Evolutionary conservation across 2,113 vertebrate genomes (phyloP), one percentile per base, ranked within the genome.

Genomic region (Antidorcas marsupialis): DNA sequence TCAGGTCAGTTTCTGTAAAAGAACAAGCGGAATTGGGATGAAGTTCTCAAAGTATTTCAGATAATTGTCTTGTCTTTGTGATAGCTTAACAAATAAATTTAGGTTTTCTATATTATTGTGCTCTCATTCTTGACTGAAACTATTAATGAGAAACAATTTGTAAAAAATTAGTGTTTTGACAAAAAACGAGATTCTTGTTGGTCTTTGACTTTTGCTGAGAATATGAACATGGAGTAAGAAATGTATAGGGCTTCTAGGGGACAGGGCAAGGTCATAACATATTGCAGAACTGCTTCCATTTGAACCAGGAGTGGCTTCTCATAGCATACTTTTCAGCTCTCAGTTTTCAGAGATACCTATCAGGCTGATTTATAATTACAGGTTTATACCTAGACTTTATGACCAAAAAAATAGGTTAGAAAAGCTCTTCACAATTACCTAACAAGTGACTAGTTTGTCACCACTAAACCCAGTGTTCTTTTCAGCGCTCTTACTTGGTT

Each of bases 81-180:
- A 98, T 96, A 98, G 97, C 91, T 93, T 97, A 98, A 98, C 98
- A 98, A 99, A 99, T 99, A 99, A 99, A 99, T 98, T 91, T 98
- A 98, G 98, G 97, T 98, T 99, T 99, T 99, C 98, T 99, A 98
- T 98, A 98, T 98, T 97, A 98, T 91, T 95, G 89, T 97, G 79
- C 53, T 97, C 62, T 94, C 89, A 36, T 90, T 97, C 91, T 97
- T 98, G 52, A 33, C 62, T 98, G 94, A 89, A 98, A 97, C 53
- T 13, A 74, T 94, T 92, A 47, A 86, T 91, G 52, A 89, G 28
- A 74, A 3, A 5, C 4, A 3, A 60, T 86, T 55, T 87, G 36
- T 28, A 7, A 78, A 94, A 57, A 93, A 55, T 19, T 33, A 83
- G 52, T 78, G 17, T 15, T 15, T 19, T 95, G 71, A 36, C 52